Evolutionary conservation across 2,888 invertebrate species (phyloP).

Genomic region (Torymus auratus): DNA sequence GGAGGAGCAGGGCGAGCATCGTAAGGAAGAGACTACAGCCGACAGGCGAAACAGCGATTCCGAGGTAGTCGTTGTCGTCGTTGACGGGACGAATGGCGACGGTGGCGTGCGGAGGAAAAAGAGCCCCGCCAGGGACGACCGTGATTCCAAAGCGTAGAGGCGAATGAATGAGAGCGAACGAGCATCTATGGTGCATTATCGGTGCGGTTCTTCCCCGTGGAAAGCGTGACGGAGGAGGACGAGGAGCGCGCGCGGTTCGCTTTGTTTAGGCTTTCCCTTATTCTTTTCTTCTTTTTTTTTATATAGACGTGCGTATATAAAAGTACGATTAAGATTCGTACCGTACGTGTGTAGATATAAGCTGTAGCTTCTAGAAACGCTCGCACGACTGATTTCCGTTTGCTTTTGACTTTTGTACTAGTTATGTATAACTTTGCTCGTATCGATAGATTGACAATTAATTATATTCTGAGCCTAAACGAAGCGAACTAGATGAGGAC

Average conservation of each 20-base stretch:
- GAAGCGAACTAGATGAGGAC: background rate
- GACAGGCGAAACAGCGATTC: background rate
- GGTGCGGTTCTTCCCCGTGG: background rate
- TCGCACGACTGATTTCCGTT: too few relatives aligned
- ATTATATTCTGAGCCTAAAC: conserved; percentile 4
- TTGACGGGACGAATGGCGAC: background rate
- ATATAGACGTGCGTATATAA: too few relatives aligned
- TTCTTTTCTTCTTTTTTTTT: background rate
- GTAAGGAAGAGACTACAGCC: conserved; percentile 13
- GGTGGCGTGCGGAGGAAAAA: conserved; percentile 28
- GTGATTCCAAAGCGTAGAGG: conserved; percentile 18
- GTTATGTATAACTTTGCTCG: background rate
- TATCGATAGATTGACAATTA: background rate
- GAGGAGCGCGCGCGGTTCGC: background rate
- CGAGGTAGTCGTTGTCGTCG: conserved; percentile 32
- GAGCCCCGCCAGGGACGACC: conserved; percentile 22
- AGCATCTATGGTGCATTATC: too few relatives aligned
- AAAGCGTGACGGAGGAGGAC: background rate
- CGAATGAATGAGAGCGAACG: too few relatives aligned
- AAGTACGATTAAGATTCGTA: too few relatives aligned
- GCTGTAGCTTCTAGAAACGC: too few relatives aligned
- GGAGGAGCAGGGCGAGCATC: background rate
- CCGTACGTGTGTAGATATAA: too few relatives aligned
- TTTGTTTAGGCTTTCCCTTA: conserved; percentile 1
- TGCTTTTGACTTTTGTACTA: background rate